A percentile compares a stretch with the other conserved stretches of the same genome.
Evolutionary conservation across 2,888 invertebrate species (phyloP).

Genomic region (Eustalomyia histrio): DNA sequence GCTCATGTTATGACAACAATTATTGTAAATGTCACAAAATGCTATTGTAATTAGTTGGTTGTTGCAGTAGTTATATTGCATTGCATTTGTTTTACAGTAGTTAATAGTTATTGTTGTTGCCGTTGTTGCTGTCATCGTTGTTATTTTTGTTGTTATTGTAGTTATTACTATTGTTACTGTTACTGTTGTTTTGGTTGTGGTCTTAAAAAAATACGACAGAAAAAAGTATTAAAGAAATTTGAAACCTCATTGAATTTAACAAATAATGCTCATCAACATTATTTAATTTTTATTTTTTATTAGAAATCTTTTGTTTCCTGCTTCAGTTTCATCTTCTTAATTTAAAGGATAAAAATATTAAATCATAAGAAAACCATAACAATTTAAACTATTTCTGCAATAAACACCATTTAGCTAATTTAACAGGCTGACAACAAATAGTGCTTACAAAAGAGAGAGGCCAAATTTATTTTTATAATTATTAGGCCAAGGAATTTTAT

Average conservation of each 20-base stretch:
- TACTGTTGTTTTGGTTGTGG: slow-evolving; percentile 58
- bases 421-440: too few relatives aligned
- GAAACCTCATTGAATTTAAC: slow-evolving; percentile 62
- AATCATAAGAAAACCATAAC: too few relatives aligned
- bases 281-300: slow-evolving; percentile 41
- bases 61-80: slow-evolving; percentile 25
- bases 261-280: slow-evolving; percentile 58
- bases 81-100: slow-evolving; percentile 54
- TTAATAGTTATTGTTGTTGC: slow-evolving; percentile 26
- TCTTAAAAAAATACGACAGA: slow-evolving; percentile 37
- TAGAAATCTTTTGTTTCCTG: neutral
- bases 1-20: slow-evolving; percentile 71
- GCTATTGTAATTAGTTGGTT: slow-evolving; percentile 68
- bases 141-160: slow-evolving; percentile 51
- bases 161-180: slow-evolving; percentile 44
- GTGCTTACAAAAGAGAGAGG: too few relatives aligned
- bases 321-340: too few relatives aligned
- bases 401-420: too few relatives aligned
- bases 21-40: slow-evolving; percentile 71
- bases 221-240: slow-evolving; percentile 45
- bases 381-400: too few relatives aligned
- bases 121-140: slow-evolving; percentile 33
- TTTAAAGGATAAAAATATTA: too few relatives aligned
- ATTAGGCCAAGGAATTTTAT: too few relatives aligned
- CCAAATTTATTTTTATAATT: too few relatives aligned